A percentile compares a stretch with the other conserved stretches of the same genome.
Evolutionary conservation across 2,888 invertebrate genomes (phyloP).

Genomic region (Saturnia japonica): DNA sequence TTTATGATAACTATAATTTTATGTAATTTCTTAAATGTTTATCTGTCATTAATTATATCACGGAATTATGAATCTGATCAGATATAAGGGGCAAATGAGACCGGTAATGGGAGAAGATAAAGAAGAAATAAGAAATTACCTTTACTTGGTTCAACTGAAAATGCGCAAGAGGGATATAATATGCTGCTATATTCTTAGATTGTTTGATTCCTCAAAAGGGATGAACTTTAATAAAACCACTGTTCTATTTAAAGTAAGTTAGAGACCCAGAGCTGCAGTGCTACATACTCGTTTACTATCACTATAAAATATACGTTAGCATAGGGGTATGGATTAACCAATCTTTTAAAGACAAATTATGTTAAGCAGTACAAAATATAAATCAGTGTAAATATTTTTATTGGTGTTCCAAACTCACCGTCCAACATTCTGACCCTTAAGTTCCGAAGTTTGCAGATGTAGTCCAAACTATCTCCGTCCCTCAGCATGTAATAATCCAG

Average conservation of each 20-base stretch:
- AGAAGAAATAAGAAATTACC: too few relatives aligned
- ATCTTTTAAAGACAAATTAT: not conserved
- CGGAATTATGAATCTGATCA: too few relatives aligned
- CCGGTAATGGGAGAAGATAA: not conserved
- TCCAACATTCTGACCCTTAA: slow-evolving; percentile 97
- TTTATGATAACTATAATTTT: too few relatives aligned
- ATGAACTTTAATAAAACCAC: not conserved
- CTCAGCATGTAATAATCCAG: slow-evolving; percentile 97
- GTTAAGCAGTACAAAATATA: not conserved
- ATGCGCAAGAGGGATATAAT: not conserved
- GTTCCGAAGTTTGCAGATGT: slow-evolving; percentile 93
- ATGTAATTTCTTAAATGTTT: too few relatives aligned
- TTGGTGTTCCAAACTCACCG: slow-evolving; percentile 70
- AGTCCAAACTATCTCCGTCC: slow-evolving; percentile 95
- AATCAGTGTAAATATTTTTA: not conserved
- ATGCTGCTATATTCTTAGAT: not conserved
- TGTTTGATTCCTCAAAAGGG: not conserved
- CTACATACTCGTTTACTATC: not conserved
- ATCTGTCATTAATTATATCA: too few relatives aligned
- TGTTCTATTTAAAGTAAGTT: not conserved
- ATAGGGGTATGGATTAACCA: not conserved
- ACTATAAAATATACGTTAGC: not conserved
- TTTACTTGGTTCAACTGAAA: not conserved
- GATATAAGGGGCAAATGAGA: too few relatives aligned
- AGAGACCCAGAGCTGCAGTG: not conserved